Base-by-base conservation (phyloP, 2,888 invertebrate species). In the Lucinisca nassula region DNA sequence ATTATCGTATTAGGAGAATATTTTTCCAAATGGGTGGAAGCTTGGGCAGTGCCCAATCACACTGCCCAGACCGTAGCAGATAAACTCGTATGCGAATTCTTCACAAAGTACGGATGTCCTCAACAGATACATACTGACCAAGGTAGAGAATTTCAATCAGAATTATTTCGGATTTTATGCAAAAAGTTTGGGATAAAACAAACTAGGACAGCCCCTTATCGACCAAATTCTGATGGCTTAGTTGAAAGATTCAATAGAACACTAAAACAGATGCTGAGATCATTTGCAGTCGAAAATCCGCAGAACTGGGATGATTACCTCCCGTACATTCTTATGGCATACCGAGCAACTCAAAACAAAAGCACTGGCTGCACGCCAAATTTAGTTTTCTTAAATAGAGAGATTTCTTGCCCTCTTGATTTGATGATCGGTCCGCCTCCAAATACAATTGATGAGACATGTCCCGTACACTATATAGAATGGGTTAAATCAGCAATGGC, bases 301-400 rank as follows among this genome's bases (percentile, higher is more conserved):
- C 45, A 45, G 14, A 84, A 85, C 37, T 91, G 88, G 90, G 91
- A 88, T 49, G 76, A 81, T 35, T 76, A 84, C 35, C 45, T 89
- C 17, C 85, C 85, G 0, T 82, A 67, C 79, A 24, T 86, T 24
- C 24, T 67, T 17, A 61, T 80, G 38, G 91, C 91, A 21, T 89
- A 89, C 55, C 61, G 84, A 14, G 21, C 84, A n/a, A 61, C 87
- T 12, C 35, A 24, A 6, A 88, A 87, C 51, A 74, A 82, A 24
- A 58, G 45, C 37, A 91, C 89, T 1, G 61, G 76, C 14, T 81
- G 17, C n/a, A 61, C 82, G 10, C 91, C 90, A 30, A 77, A 83
- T 74, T 6, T 40, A 12, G 30, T 90, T n/a, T 84, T 87, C 84
- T 75, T 89, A 0, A 90, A 88, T 21, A 24, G 84, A 24, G 90